Evolutionary conservation across 1,140 invertebrate species (phyloP).

Genomic region (Ctenoplectra terminalis): DNA sequence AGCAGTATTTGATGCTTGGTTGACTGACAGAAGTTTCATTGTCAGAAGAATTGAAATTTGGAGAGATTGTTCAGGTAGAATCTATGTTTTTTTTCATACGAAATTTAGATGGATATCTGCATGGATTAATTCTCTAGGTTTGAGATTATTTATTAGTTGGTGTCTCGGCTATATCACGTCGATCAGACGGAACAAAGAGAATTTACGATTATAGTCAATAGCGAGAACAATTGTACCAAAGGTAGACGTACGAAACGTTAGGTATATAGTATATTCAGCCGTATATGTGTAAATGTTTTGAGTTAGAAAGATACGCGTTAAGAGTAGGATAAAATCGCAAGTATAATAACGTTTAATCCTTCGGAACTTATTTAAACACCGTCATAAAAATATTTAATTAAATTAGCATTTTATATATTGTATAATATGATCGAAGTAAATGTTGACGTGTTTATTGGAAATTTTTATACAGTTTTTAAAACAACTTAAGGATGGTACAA

Average conservation of each 20-base stretch:
- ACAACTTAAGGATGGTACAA: not conserved
- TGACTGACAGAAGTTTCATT: not conserved
- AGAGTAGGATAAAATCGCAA: not conserved
- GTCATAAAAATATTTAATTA: not conserved
- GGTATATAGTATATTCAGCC: conserved; percentile 52
- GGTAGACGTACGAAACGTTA: conserved; percentile 70
- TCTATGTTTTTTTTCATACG: no score
- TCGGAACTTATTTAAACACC: not conserved
- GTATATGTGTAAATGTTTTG: conserved; percentile 57
- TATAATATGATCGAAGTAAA: no score
- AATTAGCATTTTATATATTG: no score
- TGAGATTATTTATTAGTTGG: conserved; percentile 23
- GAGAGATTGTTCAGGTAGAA: not conserved
- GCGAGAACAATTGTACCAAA: conserved; percentile 76
- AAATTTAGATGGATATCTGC: no score
- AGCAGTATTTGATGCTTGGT: conserved; percentile 20
- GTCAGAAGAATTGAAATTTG: not conserved
- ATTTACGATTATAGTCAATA: conserved; percentile 73
- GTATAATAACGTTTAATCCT: not conserved
- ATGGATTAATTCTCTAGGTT: not conserved
- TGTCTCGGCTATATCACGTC: conserved; percentile 14
- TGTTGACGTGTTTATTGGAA: not conserved
- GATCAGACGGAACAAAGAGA: conserved; percentile 66
- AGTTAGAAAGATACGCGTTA: not conserved
- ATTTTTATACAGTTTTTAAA: not conserved